Evolutionary conservation across 2,888 invertebrate genomes (phyloP), one percentile per base, ranked within the genome.

Genomic region (Zaprionus lineosus): DNA sequence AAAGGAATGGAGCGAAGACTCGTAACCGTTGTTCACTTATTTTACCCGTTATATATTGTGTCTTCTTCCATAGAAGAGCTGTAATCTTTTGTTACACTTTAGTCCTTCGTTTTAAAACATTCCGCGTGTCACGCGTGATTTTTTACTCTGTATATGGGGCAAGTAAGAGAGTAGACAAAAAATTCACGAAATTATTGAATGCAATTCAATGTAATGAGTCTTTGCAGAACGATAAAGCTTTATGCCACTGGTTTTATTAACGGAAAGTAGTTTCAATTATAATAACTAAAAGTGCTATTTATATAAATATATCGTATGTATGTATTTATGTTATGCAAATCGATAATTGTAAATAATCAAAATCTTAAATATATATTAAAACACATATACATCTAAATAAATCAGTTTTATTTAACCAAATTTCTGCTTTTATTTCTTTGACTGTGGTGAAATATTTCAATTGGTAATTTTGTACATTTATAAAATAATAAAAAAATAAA

Each of bases 321-420:
- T 57, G 52, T 64, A 68, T 51, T 44, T 58, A 34, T 78, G 62
- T 65, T 79, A 72, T 75, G 51, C 59, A 41, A 75, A 71, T 53
- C 29, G 51, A 48, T 56, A 75, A 63, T 46, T 78, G 85, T 78
- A 78, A 85, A 78, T 84, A 75, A 83, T 64, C 63, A 56, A 74
- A 74, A 60, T 41, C 40, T 52, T 47, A 73, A 84, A 84, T 65
- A 82, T 69, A 71, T 40, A 66, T 59, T 29, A 59, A 56, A 44
- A 41, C 59, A 36, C 26, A 71, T 31, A 51, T 19, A 26, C 19
- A 29, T 39, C 19, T n/a, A n/a, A 3, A n/a, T 19, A 16, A 7
- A 11, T 24, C 14, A 31, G 18, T 5, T 19, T 53, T 11, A 9
- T 26, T 18, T 6, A 5, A 1, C 0, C 6, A 37, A 8, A 11